Evolutionary conservation across 2,888 invertebrate genomes (phyloP), one percentile per base, ranked within the genome.

Genomic region (Baronia brevicornis): DNA sequence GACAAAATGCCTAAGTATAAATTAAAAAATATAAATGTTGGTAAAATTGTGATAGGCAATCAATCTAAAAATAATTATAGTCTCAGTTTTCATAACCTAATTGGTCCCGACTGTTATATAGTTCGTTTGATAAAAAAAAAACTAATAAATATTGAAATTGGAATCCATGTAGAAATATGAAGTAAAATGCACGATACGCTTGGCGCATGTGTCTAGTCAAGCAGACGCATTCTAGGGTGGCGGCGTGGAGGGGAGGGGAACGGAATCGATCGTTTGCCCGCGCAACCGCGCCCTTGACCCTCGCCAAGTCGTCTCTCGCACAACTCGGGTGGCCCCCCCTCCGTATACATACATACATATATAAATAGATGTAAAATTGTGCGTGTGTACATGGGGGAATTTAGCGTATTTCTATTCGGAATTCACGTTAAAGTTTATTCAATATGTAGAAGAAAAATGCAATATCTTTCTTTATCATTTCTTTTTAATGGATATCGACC

Each of bases 281-380:
- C 39, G 38, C 28, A 46, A n/a, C 49, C 54, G 49, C 71, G 77
- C 73, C 75, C 75, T 75, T 77, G 75, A 77, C 73, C 75, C 66
- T 67, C 66, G 58, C 41, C 48, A 6, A 11, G 10, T 3, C 24
- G 35, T 29, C 35, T 29, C n/a, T n/a, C 29, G 9, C 27, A n/a
- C 28, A 17, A 24, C 31, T 24, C 23, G 32, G 28, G 36, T 28
- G 36, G 31, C 19, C 36, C n/a, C n/a, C n/a, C 24, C 34, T 22
- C 8, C 19, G 28, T 28, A 8, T 17, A 9, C 17, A 15, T 19
- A 33, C 10, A 12, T 19, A 11, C 28, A 23, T 33, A 13, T 22
- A n/a, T n/a, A n/a, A n/a, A n/a, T n/a, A n/a, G n/a, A n/a, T n/a
- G n/a, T n/a, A n/a, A n/a, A n/a, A n/a, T 21, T 33, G 21, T 33